Percentiles rank a stretch among this genome's conserved stretches.
phyloP scores from a whole-genome alignment of 2,113 vertebrate genomes.

The Syngnathus floridae region DNA sequence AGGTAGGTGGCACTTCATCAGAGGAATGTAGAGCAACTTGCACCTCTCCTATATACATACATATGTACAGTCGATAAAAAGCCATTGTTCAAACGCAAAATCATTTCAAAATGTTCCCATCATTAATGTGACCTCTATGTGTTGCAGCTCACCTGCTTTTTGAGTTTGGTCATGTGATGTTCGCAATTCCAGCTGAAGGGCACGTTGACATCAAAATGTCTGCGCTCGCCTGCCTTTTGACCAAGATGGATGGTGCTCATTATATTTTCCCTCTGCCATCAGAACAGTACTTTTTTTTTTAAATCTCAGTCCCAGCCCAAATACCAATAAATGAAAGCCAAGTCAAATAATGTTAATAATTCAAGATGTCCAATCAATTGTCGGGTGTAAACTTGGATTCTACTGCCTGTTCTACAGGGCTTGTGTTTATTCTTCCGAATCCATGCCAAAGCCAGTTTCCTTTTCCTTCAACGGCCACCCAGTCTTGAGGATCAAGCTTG shows the following conservation, averaged over 20 bases:
- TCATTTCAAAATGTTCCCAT: too few relatives aligned
- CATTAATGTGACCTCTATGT: too few relatives aligned
- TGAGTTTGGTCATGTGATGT: too few relatives aligned
- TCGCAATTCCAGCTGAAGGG: too few relatives aligned
- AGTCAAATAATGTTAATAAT: constrained; percentile 7
- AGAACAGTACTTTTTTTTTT: background rate
- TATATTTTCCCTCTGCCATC: too few relatives aligned
- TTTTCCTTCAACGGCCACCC: constrained; percentile 42
- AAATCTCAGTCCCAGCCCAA: background rate
- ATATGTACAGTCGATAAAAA: background rate
- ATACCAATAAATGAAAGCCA: constrained; percentile 8
- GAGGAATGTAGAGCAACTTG: constrained; percentile 7
- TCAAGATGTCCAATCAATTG: constrained; percentile 6
- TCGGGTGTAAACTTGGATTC: constrained; percentile 1
- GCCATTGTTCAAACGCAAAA: background rate
- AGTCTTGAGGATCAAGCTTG: constrained; percentile 39
- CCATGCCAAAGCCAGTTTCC: constrained; percentile 1
- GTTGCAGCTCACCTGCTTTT: too few relatives aligned
- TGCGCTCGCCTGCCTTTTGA: background rate
- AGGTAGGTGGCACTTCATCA: constrained; percentile 5
- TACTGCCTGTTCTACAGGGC: background rate
- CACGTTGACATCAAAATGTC: too few relatives aligned
- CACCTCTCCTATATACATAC: constrained; percentile 3
- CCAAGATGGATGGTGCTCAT: too few relatives aligned
- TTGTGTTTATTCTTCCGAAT: constrained; percentile 29